phyloP scores from a whole-genome alignment of 92 coral and sea anemone species.

The Epizoanthus stellaris region DNA sequence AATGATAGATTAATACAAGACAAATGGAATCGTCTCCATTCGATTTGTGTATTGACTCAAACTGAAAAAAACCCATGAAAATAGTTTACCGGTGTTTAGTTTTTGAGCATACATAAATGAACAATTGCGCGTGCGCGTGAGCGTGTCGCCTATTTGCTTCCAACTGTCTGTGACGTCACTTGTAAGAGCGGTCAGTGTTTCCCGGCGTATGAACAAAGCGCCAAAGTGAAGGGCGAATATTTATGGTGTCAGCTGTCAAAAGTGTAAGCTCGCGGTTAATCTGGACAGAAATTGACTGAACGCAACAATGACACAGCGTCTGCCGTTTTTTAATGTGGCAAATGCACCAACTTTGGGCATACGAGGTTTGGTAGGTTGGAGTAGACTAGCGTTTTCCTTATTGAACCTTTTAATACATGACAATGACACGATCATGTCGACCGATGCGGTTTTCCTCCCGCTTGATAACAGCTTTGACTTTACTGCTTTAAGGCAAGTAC shows the following conservation, averaged over 20 bases:
- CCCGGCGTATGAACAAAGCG: slow-evolving; percentile 7
- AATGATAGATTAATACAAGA: too few relatives aligned
- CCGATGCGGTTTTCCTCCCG: background rate
- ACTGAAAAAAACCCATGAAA: too few relatives aligned
- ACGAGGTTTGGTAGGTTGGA: slow-evolving; percentile 65
- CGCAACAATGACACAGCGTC: slow-evolving; percentile 1
- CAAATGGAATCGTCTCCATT: too few relatives aligned
- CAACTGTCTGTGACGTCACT: slow-evolving; percentile 25
- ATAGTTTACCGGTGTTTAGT: background rate
- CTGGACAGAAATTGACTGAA: background rate
- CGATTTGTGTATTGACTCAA: too few relatives aligned
- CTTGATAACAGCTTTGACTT: background rate
- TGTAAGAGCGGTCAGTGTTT: background rate
- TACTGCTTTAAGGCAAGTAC: too few relatives aligned
- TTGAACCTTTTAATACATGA: background rate
- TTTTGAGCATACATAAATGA: background rate
- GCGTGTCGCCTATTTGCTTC: background rate
- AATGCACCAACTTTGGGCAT: slow-evolving; percentile 67
- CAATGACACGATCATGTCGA: background rate
- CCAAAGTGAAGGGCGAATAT: background rate
- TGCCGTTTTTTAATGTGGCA: slow-evolving; percentile 53
- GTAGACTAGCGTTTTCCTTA: background rate
- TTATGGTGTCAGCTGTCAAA: background rate
- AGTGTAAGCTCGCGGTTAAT: slow-evolving; percentile 3
- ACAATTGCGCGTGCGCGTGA: slow-evolving; percentile 35